Percentiles rank a stretch among this genome's conserved stretches.
phyloP scores from a whole-genome alignment of 2,888 invertebrate species.

The Antitype chi region DNA sequence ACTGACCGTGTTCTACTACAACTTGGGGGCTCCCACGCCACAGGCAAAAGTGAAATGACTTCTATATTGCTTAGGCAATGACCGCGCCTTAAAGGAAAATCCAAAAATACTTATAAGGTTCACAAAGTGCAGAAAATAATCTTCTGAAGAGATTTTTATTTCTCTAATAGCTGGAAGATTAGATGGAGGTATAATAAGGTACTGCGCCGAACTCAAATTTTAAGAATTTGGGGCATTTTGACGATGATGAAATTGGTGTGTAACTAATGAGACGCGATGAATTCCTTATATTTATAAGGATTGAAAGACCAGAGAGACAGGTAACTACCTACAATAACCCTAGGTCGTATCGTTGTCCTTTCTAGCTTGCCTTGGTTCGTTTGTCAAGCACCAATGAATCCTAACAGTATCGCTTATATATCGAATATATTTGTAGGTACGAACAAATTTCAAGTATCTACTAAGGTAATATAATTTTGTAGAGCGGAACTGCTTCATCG shows the following conservation, averaged over 20 bases:
- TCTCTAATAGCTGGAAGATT: neutral
- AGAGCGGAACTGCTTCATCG: neutral
- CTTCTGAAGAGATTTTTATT: neutral
- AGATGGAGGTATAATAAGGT: neutral
- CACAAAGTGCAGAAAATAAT: constrained; percentile 17
- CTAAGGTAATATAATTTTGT: neutral
- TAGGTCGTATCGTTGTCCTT: constrained; percentile 12
- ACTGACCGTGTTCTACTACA: constrained; percentile 75
- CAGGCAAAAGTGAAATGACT: constrained; percentile 72
- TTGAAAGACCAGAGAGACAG: neutral
- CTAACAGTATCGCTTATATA: neutral
- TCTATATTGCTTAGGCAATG: constrained; percentile 77
- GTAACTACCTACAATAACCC: constrained; percentile 1
- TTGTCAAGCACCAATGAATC: constrained; percentile 50
- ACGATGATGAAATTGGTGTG: neutral
- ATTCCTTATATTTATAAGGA: constrained; percentile 33
- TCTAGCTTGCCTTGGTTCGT: constrained; percentile 49
- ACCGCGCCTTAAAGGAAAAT: constrained; percentile 48
- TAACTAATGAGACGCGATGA: neutral
- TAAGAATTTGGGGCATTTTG: neutral
- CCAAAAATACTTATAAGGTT: constrained; percentile 11
- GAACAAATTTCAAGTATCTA: neutral
- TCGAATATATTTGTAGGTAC: neutral
- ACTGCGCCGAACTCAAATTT: neutral
- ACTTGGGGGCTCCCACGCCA: constrained; percentile 80